A percentile compares a stretch with the other conserved stretches of the same genome.
Evolutionary conservation across 2,797 vertebrate species (phyloP).

Genomic region (Margarornis squamiger): DNA sequence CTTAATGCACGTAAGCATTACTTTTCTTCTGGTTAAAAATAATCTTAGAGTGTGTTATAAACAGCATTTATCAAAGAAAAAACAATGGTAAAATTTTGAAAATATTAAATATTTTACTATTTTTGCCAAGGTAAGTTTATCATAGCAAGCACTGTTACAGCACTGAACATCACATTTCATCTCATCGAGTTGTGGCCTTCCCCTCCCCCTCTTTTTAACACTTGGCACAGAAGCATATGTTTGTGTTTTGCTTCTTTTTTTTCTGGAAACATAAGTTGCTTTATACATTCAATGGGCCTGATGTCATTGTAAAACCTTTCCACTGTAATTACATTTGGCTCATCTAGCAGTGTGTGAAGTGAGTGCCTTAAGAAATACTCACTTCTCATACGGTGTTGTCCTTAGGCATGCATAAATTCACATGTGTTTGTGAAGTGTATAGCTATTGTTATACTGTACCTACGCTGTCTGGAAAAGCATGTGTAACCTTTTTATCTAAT

Average conservation of each 20-base stretch:
- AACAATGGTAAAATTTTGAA: not conserved
- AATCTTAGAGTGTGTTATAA: not conserved
- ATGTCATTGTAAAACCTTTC: conserved; percentile 59
- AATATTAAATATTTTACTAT: not conserved
- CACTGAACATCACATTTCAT: not conserved
- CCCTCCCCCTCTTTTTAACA: conserved; percentile 47
- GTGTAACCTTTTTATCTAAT: conserved; percentile 72
- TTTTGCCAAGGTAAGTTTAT: not conserved
- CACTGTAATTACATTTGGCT: conserved; percentile 50
- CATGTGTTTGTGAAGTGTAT: conserved; percentile 67
- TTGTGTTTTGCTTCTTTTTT: conserved; percentile 58
- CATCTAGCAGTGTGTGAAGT: conserved; percentile 38
- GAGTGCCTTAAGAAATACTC: conserved; percentile 46
- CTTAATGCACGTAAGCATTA: not conserved
- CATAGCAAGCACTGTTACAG: not conserved
- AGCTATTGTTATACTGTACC: conserved; percentile 66
- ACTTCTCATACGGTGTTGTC: not conserved
- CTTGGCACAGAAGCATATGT: conserved; percentile 59
- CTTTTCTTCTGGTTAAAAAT: not conserved
- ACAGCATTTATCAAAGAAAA: not conserved
- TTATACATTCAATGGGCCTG: conserved; percentile 49
- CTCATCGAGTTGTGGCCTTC: not conserved
- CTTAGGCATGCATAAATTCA: conserved; percentile 59
- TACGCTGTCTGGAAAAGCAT: conserved; percentile 68
- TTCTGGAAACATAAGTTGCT: conserved; percentile 53